A percentile compares a stretch with the other conserved stretches of the same genome.
Conservation (phyloP, 2,113 vertebrate genomes). For the Guaruba guarouba region DNA sequence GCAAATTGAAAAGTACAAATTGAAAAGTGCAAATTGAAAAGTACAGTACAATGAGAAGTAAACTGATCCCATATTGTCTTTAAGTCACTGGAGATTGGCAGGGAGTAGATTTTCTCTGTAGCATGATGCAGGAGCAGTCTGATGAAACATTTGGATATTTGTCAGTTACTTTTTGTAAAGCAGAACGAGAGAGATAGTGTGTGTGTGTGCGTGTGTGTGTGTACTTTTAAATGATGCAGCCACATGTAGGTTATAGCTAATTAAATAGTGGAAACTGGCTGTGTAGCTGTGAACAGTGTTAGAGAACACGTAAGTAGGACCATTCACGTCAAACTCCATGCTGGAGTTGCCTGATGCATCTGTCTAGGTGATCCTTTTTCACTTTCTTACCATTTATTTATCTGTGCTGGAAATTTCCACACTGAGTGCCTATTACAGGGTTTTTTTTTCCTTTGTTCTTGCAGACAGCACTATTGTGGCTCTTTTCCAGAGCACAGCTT, state of each 20-base stretch:
- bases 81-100: not conserved
- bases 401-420: not conserved
- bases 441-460: not conserved
- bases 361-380: not conserved
- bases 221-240: not conserved
- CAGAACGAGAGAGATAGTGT: not conserved
- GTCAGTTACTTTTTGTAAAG: not conserved
- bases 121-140: not conserved
- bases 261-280: not conserved
- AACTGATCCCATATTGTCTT: not conserved
- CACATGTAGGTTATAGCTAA: not conserved
- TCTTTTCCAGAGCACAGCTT: not conserved
- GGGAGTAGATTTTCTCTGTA: not conserved
- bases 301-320: not conserved
- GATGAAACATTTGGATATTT: not conserved
- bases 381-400: not conserved
- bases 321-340: not conserved
- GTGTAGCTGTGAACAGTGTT: accelerated
- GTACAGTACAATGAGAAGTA: not conserved
- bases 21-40: not conserved
- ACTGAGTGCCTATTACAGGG: not conserved
- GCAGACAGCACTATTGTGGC: not conserved
- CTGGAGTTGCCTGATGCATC: not conserved
- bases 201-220: not conserved
- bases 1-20: not conserved